phyloP scores from a whole-genome alignment of 1,140 invertebrate genomes.

The Vanessa atalanta region DNA sequence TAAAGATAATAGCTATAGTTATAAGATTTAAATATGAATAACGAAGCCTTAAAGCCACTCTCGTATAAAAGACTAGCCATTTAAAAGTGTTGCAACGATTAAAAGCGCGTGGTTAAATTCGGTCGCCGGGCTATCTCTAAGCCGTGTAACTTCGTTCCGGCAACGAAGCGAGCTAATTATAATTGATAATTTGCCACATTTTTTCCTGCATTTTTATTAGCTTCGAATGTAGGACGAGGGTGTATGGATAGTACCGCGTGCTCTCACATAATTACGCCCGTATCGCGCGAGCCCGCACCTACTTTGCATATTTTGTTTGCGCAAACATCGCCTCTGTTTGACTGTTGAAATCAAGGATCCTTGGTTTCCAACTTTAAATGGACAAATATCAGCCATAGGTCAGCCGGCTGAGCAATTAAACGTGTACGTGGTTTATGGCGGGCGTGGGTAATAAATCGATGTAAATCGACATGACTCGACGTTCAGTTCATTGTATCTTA shows the following conservation, averaged over 20 bases:
- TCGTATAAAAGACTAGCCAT: conserved; percentile 9
- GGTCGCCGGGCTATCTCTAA: conserved; percentile 13
- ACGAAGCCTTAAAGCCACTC: conserved; percentile 22
- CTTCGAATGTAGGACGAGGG: conserved; percentile 67
- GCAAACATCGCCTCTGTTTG: conserved; percentile 73
- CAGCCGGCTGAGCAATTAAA: conserved; percentile 39
- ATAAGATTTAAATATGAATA: conserved; percentile 30
- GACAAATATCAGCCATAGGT: conserved; percentile 48
- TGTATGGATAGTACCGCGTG: conserved; percentile 64
- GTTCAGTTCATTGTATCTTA: conserved; percentile 12
- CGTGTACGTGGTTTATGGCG: conserved; percentile 25
- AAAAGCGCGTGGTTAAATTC: conserved; percentile 16
- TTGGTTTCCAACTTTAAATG: conserved; percentile 53
- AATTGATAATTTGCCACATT: conserved; percentile 72
- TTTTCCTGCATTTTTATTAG: conserved; percentile 77
- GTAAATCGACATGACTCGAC: conserved; percentile 13
- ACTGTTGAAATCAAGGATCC: conserved; percentile 74
- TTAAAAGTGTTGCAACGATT: conserved; percentile 24
- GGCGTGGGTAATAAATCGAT: conserved; percentile 19
- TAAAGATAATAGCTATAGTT: conserved; percentile 28
- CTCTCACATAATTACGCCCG: conserved; percentile 76
- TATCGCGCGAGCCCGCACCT: conserved; percentile 72
- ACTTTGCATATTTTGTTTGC: conserved; percentile 79
- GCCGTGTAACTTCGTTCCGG: conserved; percentile 24
- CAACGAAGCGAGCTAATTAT: conserved; percentile 60